A percentile compares a stretch with the other conserved stretches of the same genome.
Conservation (phyloP, 2,797 vertebrate species). For the Cuniculus paca region DNA sequence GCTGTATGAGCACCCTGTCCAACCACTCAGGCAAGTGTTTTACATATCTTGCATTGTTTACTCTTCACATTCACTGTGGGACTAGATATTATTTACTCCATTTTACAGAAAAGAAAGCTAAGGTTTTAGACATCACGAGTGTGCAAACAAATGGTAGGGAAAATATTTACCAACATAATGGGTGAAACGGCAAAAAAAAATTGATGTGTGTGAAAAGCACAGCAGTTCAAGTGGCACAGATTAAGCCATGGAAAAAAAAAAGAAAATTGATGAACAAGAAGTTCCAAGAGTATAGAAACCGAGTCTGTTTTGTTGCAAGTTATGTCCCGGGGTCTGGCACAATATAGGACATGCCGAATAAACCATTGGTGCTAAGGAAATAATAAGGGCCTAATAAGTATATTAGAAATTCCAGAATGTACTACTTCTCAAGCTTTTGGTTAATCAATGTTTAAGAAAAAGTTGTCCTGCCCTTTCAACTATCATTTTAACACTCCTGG, state of each 20-base stretch:
- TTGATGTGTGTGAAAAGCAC: neutral
- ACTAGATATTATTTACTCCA: neutral
- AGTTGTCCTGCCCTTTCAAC: neutral
- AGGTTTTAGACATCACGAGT: neutral
- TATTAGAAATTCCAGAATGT: neutral
- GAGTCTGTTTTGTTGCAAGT: neutral
- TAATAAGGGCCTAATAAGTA: neutral
- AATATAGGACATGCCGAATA: neutral
- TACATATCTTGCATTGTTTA: neutral
- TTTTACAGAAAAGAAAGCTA: slow-evolving; percentile 37
- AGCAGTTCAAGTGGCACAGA: slow-evolving; percentile 27
- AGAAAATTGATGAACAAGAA: neutral
- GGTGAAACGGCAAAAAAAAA: neutral
- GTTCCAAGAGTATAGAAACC: neutral
- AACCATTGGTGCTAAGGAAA: slow-evolving; percentile 14
- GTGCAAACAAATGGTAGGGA: neutral
- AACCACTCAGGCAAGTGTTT: neutral
- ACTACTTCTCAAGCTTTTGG: neutral
- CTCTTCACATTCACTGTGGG: neutral
- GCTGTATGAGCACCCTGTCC: neutral
- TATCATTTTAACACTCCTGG: neutral
- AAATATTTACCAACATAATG: neutral
- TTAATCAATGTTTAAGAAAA: neutral
- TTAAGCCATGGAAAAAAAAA: neutral
- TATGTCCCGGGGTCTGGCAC: neutral